Base-by-base conservation (phyloP, 1,140 invertebrate species). In the Neodiprion fabricii region DNA sequence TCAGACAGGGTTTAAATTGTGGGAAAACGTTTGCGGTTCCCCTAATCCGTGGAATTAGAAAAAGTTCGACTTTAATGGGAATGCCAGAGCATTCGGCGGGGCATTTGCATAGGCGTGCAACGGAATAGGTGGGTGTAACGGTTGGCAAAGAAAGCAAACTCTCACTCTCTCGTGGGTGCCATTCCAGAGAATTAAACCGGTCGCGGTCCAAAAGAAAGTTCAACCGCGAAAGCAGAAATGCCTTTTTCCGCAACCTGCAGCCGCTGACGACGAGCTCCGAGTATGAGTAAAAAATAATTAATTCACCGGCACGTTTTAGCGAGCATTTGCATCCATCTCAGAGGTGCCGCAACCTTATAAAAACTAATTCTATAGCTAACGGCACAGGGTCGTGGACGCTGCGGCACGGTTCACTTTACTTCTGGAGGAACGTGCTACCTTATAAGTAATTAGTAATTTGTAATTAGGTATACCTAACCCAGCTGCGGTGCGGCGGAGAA, bases 41-140 rank as follows among this genome's bases (percentile, higher is more conserved):
- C 53, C 8, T 61, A 61, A 61, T 61, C 53, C n/a, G 11, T 61
- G 53, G 53, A 17, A 61, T 61, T 61, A 17, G 28, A 17, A 61
- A 61, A 61, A 61, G 53, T 61, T 61, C n/a, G n/a, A 61, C 11
- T 61, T 61, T 61, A 61, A 61, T 61, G 53, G 53, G 53, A 61
- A 61, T 61, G 11, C 53, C 11, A 14, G 53, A 61, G 11, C 53
- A 61, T 61, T 61, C 53, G 53, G 28, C 28, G 28, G 53, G 53
- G 53, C n/a, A 61, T 61, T 61, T 61, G 53, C 53, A 61, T 61
- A 61, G 53, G 53, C 53, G 5, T 61, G 53, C 53, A 61, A 61
- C 53, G 53, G 53, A 17, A 61, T 12, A 12, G n/a, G 53, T 40
- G 28, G 28, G 5, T 40, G 28, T 40, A 40, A 40, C 11, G 53